Conservation (phyloP, 2,113 vertebrate species). For the Fukomys damarensis region DNA sequence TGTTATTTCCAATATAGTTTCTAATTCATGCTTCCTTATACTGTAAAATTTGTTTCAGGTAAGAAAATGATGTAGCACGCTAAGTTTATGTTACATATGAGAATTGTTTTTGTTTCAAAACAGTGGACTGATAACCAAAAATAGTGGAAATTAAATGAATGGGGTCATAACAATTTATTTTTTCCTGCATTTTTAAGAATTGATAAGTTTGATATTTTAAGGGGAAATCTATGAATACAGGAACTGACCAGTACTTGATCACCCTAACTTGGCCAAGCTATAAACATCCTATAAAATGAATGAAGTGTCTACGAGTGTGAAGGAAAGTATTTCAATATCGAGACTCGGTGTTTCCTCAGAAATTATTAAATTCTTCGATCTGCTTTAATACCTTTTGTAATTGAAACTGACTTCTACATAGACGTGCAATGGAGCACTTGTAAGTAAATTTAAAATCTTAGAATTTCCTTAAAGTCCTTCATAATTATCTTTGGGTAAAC, state of each 20-base stretch:
- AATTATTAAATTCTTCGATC: neutral
- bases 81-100: neutral
- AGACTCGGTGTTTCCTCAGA: neutral
- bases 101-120: conserved; percentile 31
- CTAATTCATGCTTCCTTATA: neutral
- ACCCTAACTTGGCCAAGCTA: neutral
- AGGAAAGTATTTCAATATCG: neutral
- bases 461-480: neutral
- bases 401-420: neutral
- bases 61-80: neutral
- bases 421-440: neutral
- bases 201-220: neutral
- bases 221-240: neutral
- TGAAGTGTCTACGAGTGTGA: neutral
- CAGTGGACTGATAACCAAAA: neutral
- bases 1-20: neutral
- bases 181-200: neutral
- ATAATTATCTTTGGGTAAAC: neutral
- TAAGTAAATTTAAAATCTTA: conserved; percentile 3
- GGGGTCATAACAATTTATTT: neutral
- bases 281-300: neutral
- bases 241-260: neutral
- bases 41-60: neutral
- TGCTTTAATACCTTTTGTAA: conserved; percentile 15
- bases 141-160: neutral